A percentile compares a stretch with the other conserved stretches of the same genome.
Evolutionary conservation across 2,113 vertebrate genomes (phyloP).

Genomic region (Piaya cayana): DNA sequence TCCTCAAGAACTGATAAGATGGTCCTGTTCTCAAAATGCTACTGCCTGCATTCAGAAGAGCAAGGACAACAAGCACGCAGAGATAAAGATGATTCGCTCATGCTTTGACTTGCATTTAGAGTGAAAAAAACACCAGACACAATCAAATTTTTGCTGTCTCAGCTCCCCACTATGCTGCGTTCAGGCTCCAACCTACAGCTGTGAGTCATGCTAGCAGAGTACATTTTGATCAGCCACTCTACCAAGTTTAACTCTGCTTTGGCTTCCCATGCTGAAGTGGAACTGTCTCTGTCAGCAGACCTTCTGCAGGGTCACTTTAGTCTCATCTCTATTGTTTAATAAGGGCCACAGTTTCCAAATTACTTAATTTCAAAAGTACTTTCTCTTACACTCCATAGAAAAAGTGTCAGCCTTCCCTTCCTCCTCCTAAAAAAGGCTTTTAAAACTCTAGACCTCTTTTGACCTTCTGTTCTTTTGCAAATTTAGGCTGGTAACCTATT

Average conservation of each 20-base stretch:
- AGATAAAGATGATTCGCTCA: neutral
- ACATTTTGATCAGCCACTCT: rapidly evolving
- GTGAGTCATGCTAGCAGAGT: neutral
- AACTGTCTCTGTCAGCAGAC: neutral
- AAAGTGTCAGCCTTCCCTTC: neutral
- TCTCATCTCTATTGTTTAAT: neutral
- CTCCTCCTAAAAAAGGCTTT: neutral
- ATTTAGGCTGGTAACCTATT: neutral
- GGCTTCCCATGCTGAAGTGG: neutral
- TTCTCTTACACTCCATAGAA: neutral
- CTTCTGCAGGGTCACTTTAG: neutral
- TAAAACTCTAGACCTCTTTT: neutral
- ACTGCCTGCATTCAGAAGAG: neutral
- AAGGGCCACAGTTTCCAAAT: neutral
- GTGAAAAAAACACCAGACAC: neutral
- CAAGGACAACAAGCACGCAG: neutral
- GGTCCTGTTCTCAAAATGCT: neutral
- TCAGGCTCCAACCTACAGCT: neutral
- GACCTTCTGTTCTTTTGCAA: neutral
- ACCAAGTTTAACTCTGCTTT: neutral
- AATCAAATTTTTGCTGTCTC: neutral
- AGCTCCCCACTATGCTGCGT: neutral
- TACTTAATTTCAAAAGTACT: neutral
- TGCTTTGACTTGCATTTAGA: neutral
- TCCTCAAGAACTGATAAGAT: neutral